Conservation (phyloP, 2,888 invertebrate species). For the Merodon equestris region DNA sequence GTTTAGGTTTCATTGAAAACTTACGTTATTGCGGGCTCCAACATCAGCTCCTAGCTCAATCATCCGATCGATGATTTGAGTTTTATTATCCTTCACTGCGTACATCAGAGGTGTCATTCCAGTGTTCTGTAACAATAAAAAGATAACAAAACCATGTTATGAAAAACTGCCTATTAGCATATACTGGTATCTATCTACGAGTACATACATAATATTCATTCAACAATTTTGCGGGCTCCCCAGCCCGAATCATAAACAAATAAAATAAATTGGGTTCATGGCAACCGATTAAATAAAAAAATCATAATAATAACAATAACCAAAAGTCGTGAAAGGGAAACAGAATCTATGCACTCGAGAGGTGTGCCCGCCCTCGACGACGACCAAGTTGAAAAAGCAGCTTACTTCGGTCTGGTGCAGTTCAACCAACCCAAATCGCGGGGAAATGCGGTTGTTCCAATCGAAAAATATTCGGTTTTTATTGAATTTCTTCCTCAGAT, state of each 20-base stretch:
- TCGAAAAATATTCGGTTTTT: slow-evolving; percentile 61
- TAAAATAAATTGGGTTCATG: slow-evolving; percentile 50
- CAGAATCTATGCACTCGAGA: slow-evolving; percentile 32
- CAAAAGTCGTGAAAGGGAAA: slow-evolving; percentile 18
- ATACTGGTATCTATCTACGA: slow-evolving; percentile 10
- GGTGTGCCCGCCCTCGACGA: slow-evolving; percentile 17
- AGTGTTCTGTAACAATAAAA: slow-evolving; percentile 84
- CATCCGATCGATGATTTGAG: slow-evolving; percentile 93
- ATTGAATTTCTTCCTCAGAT: slow-evolving; percentile 46
- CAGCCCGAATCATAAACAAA: slow-evolving; percentile 22
- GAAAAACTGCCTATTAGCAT: slow-evolving; percentile 8
- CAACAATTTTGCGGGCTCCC: slow-evolving; percentile 55
- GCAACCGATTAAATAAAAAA: slow-evolving; percentile 63
- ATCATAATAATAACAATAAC: slow-evolving; percentile 33
- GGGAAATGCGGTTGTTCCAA: slow-evolving; percentile 29
- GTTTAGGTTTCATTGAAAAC: slow-evolving; percentile 76
- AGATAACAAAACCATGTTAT: background rate
- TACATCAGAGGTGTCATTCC: slow-evolving; percentile 98
- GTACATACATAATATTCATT: slow-evolving; percentile 64
- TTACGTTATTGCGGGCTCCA: slow-evolving; percentile 94
- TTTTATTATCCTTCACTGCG: slow-evolving; percentile 96
- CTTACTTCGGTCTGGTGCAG: slow-evolving; percentile 19
- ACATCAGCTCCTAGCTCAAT: slow-evolving; percentile 95
- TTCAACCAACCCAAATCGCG: slow-evolving; percentile 49
- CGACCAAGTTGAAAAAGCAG: too few species aligned